A percentile compares a stretch with the other conserved stretches of the same genome.
Evolutionary conservation across 1,140 invertebrate genomes (phyloP).

Genomic region (Portunus trituberculatus): DNA sequence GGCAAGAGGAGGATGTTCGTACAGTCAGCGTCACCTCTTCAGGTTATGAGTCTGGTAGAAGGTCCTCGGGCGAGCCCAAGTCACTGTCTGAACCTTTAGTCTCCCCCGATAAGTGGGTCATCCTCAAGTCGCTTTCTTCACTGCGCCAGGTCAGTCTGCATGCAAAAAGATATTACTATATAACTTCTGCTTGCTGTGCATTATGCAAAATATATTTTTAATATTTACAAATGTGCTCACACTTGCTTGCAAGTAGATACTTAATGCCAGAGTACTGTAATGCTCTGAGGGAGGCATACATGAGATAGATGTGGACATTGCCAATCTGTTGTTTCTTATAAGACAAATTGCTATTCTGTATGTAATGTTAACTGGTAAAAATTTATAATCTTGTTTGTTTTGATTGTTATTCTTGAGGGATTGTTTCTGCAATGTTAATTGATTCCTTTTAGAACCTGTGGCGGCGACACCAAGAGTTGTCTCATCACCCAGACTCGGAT

Average conservation of each 20-base stretch:
- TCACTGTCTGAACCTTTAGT: slow-evolving; percentile 68
- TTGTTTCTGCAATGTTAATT: not conserved
- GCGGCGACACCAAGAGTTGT: slow-evolving; percentile 67
- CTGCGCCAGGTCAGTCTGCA: slow-evolving; percentile 58
- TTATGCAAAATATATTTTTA: no score
- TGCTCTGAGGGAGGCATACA: no score
- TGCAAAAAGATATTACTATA: no score
- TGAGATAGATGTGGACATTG: no score
- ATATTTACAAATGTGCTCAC: no score
- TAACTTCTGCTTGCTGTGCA: not conserved
- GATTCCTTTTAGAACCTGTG: slow-evolving; percentile 56
- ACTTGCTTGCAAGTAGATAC: no score
- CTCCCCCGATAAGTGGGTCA: slow-evolving; percentile 68
- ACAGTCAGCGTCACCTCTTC: slow-evolving; percentile 68
- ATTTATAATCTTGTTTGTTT: no score
- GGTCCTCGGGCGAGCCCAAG: slow-evolving; percentile 65
- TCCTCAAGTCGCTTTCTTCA: slow-evolving; percentile 67
- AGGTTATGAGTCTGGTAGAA: slow-evolving; percentile 66
- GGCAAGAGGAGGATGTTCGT: slow-evolving; percentile 61
- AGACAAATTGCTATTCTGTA: no score
- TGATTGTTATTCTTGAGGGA: no score
- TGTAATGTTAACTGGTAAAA: no score
- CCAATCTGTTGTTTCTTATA: no score
- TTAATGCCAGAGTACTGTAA: no score
- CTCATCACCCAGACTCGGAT: slow-evolving; percentile 66